Conservation (phyloP, 2,113 vertebrate species). For the Aegotheles bennettii region DNA sequence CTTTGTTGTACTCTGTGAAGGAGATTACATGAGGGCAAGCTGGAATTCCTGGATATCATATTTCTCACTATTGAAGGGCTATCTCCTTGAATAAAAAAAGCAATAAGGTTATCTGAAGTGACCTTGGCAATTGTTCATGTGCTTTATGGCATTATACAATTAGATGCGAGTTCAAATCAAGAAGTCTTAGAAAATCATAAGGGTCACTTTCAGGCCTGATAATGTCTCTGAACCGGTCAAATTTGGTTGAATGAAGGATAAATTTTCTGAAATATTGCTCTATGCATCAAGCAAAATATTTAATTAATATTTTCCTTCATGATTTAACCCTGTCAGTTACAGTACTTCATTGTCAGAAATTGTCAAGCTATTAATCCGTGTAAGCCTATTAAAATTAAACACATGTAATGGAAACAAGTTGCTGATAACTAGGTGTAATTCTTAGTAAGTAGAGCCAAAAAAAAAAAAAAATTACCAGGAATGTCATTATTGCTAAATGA, state of each 20-base stretch:
- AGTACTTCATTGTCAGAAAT: not conserved
- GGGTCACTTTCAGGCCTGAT: not conserved
- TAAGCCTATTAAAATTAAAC: not conserved
- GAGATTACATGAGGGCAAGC: conserved; percentile 57
- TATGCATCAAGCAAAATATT: not conserved
- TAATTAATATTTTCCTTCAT: not conserved
- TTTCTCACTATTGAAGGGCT: conserved; percentile 81
- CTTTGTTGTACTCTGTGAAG: conserved; percentile 61
- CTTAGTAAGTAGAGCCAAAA: not conserved
- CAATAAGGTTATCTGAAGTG: conserved; percentile 49
- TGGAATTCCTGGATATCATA: conserved; percentile 71
- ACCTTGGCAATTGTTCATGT: conserved; percentile 76
- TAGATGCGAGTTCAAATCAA: not conserved
- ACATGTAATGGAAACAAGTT: not conserved
- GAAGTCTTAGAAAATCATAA: not conserved
- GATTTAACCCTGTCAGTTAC: not conserved
- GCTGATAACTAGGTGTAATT: not conserved
- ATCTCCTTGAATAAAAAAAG: conserved; percentile 70
- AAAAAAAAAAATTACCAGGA: not conserved
- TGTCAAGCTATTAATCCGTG: not conserved
- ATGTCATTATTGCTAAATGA: not conserved
- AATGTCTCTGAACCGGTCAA: not conserved
- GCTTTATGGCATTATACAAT: not conserved
- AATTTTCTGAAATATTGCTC: not conserved
- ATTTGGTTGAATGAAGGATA: not conserved